Evolutionary conservation across 2,888 invertebrate species (phyloP).

Genomic region (Rhaphigaster nebulosa): DNA sequence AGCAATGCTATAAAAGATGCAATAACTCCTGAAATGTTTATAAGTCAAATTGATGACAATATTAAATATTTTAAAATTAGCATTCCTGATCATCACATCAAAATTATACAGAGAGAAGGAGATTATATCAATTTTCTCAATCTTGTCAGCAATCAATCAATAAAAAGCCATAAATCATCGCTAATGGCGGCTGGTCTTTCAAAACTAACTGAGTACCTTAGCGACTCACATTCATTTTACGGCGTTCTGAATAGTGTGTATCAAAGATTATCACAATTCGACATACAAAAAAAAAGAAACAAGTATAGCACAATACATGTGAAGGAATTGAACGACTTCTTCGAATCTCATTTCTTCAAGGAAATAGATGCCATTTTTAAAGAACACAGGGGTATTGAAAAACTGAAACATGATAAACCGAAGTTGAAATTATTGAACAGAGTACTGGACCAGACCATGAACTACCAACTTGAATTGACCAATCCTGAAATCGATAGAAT

Average conservation of each 20-base stretch:
- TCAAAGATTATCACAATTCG: background rate
- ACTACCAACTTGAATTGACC: background rate
- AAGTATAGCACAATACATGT: background rate
- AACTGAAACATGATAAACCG: background rate
- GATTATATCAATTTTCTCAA: constrained; percentile 37
- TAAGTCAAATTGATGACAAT: background rate
- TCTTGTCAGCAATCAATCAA: constrained; percentile 15
- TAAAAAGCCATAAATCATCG: background rate
- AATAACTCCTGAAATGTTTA: background rate
- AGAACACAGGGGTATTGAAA: background rate
- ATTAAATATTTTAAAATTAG: background rate
- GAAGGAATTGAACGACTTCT: background rate
- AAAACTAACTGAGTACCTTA: background rate
- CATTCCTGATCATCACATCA: background rate
- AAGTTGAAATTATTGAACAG: constrained; percentile 26
- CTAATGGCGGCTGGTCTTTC: background rate
- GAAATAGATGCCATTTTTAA: background rate
- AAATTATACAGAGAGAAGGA: background rate
- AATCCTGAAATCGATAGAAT: background rate
- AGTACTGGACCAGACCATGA: background rate
- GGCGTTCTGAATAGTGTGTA: background rate
- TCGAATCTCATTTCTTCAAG: background rate
- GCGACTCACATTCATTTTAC: background rate
- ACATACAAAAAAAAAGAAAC: constrained; percentile 10
- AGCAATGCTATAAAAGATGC: background rate